Evolutionary conservation across 1,140 invertebrate species (phyloP).

Genomic region (Antheraea pernyi): DNA sequence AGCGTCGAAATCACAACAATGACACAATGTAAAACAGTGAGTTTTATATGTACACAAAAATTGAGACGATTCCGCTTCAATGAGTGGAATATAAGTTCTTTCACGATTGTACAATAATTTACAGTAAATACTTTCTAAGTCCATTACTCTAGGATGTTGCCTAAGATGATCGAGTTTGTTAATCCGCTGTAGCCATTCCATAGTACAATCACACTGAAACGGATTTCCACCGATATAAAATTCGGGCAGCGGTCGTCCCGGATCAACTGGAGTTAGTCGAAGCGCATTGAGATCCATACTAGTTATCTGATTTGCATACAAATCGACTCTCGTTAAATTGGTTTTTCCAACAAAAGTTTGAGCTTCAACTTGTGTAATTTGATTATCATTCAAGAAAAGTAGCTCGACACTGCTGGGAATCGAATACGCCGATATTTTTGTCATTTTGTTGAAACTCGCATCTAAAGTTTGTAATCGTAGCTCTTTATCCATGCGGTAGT

Average conservation of each 20-base stretch:
- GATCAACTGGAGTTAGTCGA: constrained; percentile 85
- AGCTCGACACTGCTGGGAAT: constrained; percentile 89
- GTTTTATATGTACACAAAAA: constrained; percentile 96
- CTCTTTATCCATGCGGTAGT: constrained; percentile 84
- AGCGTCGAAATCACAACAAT: constrained; percentile 96
- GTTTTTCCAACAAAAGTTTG: constrained; percentile 91
- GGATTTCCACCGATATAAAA: constrained; percentile 94
- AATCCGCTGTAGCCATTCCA: constrained; percentile 93
- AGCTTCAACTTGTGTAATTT: constrained; percentile 87
- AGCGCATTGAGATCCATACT: constrained; percentile 90
- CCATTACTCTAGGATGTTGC: constrained; percentile 94
- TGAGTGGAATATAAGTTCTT: constrained; percentile 88
- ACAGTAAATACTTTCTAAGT: constrained; percentile 94
- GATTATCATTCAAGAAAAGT: constrained; percentile 91
- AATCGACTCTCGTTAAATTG: constrained; percentile 90
- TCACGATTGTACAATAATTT: constrained; percentile 92
- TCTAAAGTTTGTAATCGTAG: constrained; percentile 88
- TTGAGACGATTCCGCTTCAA: constrained; percentile 91
- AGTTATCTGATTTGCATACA: constrained; percentile 91
- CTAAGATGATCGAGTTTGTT: constrained; percentile 86
- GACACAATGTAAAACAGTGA: constrained; percentile 95
- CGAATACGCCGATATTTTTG: constrained; percentile 83
- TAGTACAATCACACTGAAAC: constrained; percentile 92
- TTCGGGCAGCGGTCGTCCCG: constrained; percentile 85
- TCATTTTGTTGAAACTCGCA: constrained; percentile 90